A percentile compares a stretch with the other conserved stretches of the same genome.
These are phyloP conservation scores for Mastomys natalensis DNA, from an alignment of 2,113 vertebrate genomes.

Conservation along the genomic window DNA sequence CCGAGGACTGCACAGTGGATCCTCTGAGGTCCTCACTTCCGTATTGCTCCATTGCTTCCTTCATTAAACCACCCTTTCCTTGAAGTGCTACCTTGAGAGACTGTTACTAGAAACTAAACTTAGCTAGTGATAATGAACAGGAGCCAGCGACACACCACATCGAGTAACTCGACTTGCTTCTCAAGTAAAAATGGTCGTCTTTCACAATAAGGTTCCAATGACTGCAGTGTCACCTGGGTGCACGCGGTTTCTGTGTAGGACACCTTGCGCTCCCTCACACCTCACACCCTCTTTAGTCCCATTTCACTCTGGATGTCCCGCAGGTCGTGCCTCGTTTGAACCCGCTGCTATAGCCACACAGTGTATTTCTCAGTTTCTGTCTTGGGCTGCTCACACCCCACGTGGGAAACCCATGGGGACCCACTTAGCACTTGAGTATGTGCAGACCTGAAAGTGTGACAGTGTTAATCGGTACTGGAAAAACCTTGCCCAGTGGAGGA, in stretches of 20 bases:
- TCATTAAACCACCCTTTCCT: neutral
- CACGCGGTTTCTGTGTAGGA: neutral
- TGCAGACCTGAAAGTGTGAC: slow-evolving; percentile 16
- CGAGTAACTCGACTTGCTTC: neutral
- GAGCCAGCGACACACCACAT: neutral
- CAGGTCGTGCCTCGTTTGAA: neutral
- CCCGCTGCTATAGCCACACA: neutral
- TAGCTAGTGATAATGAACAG: neutral
- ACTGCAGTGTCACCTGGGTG: neutral
- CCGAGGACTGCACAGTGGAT: neutral
- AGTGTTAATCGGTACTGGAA: neutral
- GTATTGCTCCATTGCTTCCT: slow-evolving; percentile 33
- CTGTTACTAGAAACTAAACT: slow-evolving; percentile 27
- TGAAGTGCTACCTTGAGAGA: slow-evolving; percentile 30
- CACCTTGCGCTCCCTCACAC: neutral
- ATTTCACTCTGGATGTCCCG: neutral
- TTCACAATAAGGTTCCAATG: neutral
- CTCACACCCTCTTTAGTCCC: neutral
- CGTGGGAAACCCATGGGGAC: neutral
- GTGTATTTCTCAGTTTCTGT: slow-evolving; percentile 8
- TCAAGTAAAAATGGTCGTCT: neutral
- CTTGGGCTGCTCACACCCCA: neutral
- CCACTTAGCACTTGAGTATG: neutral
- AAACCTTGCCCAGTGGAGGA: neutral
- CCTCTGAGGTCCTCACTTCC: neutral